Evolutionary conservation across 1,140 invertebrate genomes (phyloP), one percentile per base, ranked within the genome.

Genomic region (Drosophila insularis): DNA sequence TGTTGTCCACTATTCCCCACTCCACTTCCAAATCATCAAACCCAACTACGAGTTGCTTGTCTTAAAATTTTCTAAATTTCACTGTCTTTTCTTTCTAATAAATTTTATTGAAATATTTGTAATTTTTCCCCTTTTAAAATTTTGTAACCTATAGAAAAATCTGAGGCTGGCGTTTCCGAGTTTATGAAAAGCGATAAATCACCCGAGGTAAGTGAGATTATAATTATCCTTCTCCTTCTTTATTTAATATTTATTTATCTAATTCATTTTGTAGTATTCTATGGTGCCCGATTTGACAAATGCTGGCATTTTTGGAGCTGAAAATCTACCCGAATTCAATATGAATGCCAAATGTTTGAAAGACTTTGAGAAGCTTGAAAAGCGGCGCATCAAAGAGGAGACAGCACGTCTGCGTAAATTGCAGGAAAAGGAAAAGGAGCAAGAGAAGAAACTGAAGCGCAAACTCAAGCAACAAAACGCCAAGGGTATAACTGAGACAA

Each of bases 311-410:
- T 91, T 95, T 79, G 95, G 95, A 39, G 64, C 86, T 4, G 93
- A 96, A 43, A 96, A 95, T 71, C 92, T 95, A 8, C 91, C 94
- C 8, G 91, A 91, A 19, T 93, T 94, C 55, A 95, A 95, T 74
- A 93, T 95, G 80, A 96, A 96, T 77, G 94, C 95, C 79, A 96
- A 95, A 87, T 94, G 93, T 68, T 65, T 89, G 14, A 96, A 96
- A 84, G 96, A 96, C 74, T 95, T 96, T 78, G 96, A 97, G 63
- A 96, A 97, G 76, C 81, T 94, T 71, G 96, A 97, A 77, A 96
- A 96, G 84, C 92, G 95, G 17, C 91, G 95, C 65, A 91, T 94
- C 58, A 97, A 97, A 90, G 96, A 97, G 84, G 96, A 96, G 68
- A 92, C 78, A 40, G 80, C 91, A 19, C 94, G 95, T 65, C 74